A percentile compares a stretch with the other conserved stretches of the same genome.
Conservation (phyloP, 2,888 invertebrate species). For the Sphaerophoria taeniata region DNA sequence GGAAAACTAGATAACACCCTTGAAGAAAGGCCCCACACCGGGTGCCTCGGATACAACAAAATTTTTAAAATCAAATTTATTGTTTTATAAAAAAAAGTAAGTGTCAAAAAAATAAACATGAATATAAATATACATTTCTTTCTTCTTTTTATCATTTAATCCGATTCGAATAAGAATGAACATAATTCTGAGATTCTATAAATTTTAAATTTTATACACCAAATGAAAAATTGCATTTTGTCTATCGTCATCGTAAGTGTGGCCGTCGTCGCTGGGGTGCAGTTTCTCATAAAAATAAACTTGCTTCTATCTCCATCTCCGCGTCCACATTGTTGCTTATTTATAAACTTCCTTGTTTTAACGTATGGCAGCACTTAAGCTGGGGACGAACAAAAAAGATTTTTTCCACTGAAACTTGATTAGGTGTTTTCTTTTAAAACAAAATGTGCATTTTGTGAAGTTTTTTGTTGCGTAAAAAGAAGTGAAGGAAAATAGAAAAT, state of each 20-base stretch:
- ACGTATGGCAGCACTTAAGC: background rate
- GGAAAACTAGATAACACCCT: conserved; percentile 73
- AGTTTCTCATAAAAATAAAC: conserved; percentile 17
- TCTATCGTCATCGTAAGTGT: background rate
- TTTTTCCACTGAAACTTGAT: conserved; percentile 46
- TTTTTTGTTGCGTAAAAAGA: background rate
- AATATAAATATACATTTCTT: background rate
- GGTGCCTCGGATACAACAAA: conserved; percentile 75
- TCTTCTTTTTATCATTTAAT: background rate
- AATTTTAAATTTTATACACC: conserved; percentile 27
- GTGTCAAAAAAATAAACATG: background rate
- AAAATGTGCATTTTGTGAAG: conserved; percentile 22
- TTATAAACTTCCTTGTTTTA: conserved; percentile 25
- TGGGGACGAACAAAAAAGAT: background rate
- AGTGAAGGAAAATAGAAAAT: background rate
- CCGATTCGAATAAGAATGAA: background rate
- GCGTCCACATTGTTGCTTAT: conserved; percentile 3
- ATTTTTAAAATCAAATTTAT: background rate
- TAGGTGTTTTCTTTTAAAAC: conserved; percentile 17
- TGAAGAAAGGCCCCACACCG: conserved; percentile 63
- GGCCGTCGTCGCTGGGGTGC: conserved; percentile 5
- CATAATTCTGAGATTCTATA: conserved; percentile 19
- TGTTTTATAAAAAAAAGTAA: conserved; percentile 17
- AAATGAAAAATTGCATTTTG: conserved; percentile 23
- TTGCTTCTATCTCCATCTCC: conserved; percentile 1